These are phyloP conservation scores for Alviniconcha strummeri DNA, from an alignment of 2,888 invertebrate genomes.

Conservation along the genomic window DNA sequence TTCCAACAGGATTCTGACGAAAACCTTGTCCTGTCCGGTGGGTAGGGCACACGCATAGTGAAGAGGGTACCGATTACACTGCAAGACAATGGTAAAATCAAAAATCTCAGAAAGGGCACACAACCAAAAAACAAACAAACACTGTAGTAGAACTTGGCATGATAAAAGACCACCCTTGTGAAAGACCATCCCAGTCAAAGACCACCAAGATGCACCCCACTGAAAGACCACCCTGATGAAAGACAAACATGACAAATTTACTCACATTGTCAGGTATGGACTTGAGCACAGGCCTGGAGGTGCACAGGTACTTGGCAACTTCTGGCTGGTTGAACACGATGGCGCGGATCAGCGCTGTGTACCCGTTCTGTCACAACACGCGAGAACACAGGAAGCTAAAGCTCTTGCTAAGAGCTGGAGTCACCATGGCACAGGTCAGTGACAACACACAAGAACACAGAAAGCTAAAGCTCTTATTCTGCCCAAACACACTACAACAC, in stretches of 20 bases:
- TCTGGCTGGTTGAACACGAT: constrained; percentile 59
- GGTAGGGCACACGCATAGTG: constrained; percentile 68
- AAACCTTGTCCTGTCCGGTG: constrained; percentile 44
- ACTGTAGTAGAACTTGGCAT: too few relatives aligned
- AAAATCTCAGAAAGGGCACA: too few relatives aligned
- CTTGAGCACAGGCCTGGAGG: constrained; percentile 57
- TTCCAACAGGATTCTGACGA: constrained; percentile 51
- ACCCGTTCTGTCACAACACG: constrained; percentile 61
- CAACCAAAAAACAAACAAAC: too few relatives aligned
- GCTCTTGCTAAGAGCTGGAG: too few relatives aligned
- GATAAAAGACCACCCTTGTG: too few relatives aligned
- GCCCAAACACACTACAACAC: too few relatives aligned
- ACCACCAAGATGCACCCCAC: too few relatives aligned
- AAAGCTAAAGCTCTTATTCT: too few relatives aligned
- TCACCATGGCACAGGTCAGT: neutral
- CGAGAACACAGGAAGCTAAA: neutral
- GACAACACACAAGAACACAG: neutral
- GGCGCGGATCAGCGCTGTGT: constrained; percentile 64
- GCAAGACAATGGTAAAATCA: constrained; percentile 32
- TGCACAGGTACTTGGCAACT: constrained; percentile 53
- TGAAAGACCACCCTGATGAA: too few relatives aligned
- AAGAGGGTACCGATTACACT: constrained; percentile 66
- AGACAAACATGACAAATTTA: neutral
- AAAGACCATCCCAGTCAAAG: too few relatives aligned
- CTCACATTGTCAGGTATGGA: constrained; percentile 66